phyloP scores from a whole-genome alignment of 2,888 invertebrate species.

The Synanthedon myopaeformis region DNA sequence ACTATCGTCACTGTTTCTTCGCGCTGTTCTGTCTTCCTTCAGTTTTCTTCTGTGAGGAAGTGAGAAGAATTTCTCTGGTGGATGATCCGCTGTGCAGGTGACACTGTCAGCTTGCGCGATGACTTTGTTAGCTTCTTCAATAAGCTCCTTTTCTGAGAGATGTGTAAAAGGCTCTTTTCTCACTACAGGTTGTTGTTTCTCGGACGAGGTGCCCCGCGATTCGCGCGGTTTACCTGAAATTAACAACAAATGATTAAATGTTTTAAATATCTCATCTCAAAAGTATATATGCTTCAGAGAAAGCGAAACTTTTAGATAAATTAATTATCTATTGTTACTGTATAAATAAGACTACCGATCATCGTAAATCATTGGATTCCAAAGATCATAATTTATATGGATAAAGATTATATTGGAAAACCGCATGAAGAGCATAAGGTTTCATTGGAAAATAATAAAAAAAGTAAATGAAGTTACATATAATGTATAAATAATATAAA shows the following conservation, averaged over 20 bases:
- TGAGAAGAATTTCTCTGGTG: slow-evolving; percentile 76
- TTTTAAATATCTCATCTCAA: neutral
- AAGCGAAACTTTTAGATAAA: no score
- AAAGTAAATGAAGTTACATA: no score
- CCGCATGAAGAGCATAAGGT: no score
- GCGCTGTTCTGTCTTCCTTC: slow-evolving; percentile 42
- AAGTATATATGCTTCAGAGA: no score
- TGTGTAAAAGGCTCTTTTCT: slow-evolving; percentile 74
- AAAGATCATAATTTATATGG: no score
- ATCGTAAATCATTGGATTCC: no score
- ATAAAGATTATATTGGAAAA: no score
- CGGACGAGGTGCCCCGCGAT: slow-evolving; percentile 43
- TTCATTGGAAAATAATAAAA: no score
- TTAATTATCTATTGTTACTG: no score
- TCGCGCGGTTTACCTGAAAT: slow-evolving; percentile 63
- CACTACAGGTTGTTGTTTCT: slow-evolving; percentile 31
- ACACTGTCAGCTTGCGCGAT: slow-evolving; percentile 80
- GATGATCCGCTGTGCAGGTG: slow-evolving; percentile 73
- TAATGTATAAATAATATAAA: no score
- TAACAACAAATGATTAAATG: neutral
- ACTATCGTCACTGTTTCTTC: slow-evolving; percentile 70
- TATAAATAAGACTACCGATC: no score
- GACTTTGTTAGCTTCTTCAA: slow-evolving; percentile 81
- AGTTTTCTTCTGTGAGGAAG: slow-evolving; percentile 74
- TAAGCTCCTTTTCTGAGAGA: slow-evolving; percentile 78